Evolutionary conservation across 2,113 vertebrate species (phyloP).

Genomic region (Balaeniceps rex): DNA sequence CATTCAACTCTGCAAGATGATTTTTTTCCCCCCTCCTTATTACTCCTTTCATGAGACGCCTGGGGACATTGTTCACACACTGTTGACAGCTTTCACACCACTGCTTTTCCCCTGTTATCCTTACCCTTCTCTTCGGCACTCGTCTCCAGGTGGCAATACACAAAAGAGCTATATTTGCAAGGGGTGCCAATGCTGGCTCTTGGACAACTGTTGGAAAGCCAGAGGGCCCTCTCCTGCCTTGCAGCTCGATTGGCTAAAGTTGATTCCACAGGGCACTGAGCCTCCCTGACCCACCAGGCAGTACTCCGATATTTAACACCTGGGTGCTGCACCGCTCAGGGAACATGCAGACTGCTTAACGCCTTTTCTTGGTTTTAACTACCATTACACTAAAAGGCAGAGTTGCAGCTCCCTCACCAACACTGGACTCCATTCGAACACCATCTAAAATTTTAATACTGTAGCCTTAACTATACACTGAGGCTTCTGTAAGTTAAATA

Average conservation of each 20-base stretch:
- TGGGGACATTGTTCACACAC: constrained; percentile 15
- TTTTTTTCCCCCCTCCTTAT: neutral
- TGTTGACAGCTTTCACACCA: constrained; percentile 26
- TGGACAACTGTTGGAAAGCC: neutral
- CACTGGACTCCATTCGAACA: neutral
- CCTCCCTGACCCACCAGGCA: neutral
- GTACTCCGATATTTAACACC: neutral
- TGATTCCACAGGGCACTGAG: neutral
- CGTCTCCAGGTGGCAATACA: neutral
- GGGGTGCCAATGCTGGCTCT: neutral
- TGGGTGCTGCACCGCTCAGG: neutral
- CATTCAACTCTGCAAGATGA: constrained; percentile 19
- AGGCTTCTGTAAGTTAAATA: neutral
- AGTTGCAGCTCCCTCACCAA: neutral
- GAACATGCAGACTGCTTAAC: neutral
- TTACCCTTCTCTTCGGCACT: neutral
- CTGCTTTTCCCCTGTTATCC: neutral
- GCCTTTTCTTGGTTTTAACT: neutral
- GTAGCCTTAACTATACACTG: neutral
- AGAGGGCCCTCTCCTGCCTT: neutral
- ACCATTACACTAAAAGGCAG: neutral
- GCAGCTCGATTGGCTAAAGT: neutral
- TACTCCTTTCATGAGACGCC: constrained; percentile 18
- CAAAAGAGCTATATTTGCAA: neutral
- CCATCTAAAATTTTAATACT: neutral